Conservation (phyloP, 2,797 vertebrate genomes). For the Onychomys leucogaster region DNA sequence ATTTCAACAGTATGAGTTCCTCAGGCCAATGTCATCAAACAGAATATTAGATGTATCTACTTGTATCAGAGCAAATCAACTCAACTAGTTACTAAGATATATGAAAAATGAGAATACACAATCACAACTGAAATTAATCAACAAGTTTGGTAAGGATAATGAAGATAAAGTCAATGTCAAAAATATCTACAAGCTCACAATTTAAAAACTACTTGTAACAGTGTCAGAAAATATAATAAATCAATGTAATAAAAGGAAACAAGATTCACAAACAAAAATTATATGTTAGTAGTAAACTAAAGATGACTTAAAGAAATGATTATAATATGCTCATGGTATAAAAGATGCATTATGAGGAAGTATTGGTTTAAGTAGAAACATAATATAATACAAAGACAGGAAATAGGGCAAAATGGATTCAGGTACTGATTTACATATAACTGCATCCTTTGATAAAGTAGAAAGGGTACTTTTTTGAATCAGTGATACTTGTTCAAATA, state of each 20-base stretch:
- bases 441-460: neutral
- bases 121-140: neutral
- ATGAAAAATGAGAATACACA: neutral
- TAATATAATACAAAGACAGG: neutral
- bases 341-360: neutral
- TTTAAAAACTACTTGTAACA: neutral
- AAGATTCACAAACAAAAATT: constrained; percentile 6
- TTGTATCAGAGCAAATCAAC: neutral
- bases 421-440: neutral
- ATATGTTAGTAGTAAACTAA: neutral
- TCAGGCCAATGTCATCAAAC: too few relatives aligned
- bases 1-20: neutral
- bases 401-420: neutral
- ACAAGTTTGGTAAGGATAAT: neutral
- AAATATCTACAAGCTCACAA: neutral
- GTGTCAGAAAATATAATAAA: neutral
- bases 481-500: neutral
- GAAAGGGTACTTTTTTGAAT: neutral
- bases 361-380: neutral
- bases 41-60: neutral
- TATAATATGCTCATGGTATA: neutral
- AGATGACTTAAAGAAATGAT: neutral
- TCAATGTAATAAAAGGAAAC: neutral
- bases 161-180: neutral
- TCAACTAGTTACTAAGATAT: neutral